Conservation (phyloP, 2,113 vertebrate genomes). For the Tachycineta bicolor region DNA sequence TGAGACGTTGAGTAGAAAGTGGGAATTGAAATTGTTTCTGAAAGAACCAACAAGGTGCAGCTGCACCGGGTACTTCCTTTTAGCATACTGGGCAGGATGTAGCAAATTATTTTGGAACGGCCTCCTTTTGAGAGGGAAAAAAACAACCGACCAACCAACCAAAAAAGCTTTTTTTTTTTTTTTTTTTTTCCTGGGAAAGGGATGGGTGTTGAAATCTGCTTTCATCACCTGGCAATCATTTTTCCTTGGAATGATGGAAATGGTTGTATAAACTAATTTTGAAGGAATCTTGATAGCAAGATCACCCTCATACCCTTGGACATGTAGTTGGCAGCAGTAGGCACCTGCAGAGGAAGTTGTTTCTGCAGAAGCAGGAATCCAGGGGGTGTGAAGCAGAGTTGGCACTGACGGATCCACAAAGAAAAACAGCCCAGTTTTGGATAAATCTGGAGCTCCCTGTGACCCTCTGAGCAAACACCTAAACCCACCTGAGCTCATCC, state of each 20-base stretch:
- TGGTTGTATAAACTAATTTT: neutral
- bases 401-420: neutral
- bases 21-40: constrained; percentile 78
- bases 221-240: neutral
- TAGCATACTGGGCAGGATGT: constrained; percentile 34
- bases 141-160: neutral
- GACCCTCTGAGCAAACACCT: neutral
- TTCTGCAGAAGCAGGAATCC: neutral
- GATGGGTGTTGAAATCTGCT: neutral
- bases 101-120: constrained; percentile 62
- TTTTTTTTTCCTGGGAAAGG: neutral
- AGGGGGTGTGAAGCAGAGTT: neutral
- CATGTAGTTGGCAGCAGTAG: neutral
- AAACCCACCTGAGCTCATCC: fast-evolving
- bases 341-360: neutral
- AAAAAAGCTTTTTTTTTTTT: neutral
- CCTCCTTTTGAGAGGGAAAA: constrained; percentile 14
- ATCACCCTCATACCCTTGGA: neutral
- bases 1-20: constrained; percentile 75
- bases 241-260: neutral
- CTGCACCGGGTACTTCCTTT: constrained; percentile 70
- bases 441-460: neutral
- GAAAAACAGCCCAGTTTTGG: fast-evolving
- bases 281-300: neutral
- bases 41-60: constrained; percentile 69